Evolutionary conservation across 2,888 invertebrate species (phyloP).

Genomic region (Listrodromus nycthemerus): DNA sequence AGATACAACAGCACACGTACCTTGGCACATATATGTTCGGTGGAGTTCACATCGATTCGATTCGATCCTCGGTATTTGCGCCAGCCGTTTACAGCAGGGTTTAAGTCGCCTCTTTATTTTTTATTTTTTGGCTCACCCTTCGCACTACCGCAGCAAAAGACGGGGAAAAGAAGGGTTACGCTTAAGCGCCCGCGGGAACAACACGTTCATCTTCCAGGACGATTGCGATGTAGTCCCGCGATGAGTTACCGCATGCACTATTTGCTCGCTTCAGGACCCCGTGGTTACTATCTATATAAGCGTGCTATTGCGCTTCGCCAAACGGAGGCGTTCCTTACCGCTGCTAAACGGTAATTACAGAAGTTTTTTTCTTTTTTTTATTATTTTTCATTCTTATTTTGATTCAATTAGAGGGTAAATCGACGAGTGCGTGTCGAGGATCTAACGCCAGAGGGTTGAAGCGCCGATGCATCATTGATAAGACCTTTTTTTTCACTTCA

Average conservation of each 20-base stretch:
- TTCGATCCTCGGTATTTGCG: constrained; percentile 26
- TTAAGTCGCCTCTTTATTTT: constrained; percentile 31
- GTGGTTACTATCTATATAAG: not conserved
- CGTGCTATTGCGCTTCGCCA: constrained; percentile 1
- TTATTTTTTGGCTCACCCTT: constrained; percentile 4
- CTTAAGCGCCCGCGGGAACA: constrained; percentile 20
- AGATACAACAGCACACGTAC: not conserved
- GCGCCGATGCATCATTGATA: not conserved
- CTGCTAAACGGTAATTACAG: constrained; percentile 12
- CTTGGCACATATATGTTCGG: not conserved
- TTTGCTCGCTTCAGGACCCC: constrained; percentile 48
- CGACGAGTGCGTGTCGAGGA: not conserved
- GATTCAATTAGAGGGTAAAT: not conserved
- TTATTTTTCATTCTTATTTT: no score
- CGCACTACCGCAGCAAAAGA: constrained; percentile 1
- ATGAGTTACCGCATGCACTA: constrained; percentile 51
- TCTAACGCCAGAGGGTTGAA: not conserved
- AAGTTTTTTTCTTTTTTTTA: not conserved
- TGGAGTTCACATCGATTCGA: constrained; percentile 30
- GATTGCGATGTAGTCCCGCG: constrained; percentile 29
- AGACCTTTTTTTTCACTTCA: not conserved
- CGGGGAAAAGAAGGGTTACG: constrained; percentile 14
- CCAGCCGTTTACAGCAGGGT: constrained; percentile 16
- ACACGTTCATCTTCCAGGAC: constrained; percentile 33
- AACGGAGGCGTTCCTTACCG: not conserved